Conservation (phyloP, 2,888 invertebrate species). For the Alloscopus bannaensis region DNA sequence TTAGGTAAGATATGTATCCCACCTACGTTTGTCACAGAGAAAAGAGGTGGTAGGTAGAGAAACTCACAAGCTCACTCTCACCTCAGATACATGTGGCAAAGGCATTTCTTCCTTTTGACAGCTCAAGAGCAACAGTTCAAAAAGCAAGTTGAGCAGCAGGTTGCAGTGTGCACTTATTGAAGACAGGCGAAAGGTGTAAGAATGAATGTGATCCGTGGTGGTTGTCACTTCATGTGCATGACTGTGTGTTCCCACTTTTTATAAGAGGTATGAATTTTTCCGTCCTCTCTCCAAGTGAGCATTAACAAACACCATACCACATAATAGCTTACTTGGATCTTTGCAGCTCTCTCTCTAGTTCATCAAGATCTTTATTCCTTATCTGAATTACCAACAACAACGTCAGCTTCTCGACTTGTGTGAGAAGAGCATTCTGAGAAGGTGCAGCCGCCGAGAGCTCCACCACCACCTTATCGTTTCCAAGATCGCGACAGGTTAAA, state of each 20-base stretch:
- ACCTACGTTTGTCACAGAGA: not conserved
- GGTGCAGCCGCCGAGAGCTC: conserved; percentile 16
- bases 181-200: conserved; percentile 9
- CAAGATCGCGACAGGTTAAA: conserved; percentile 64
- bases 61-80: not conserved
- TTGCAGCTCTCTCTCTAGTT: not conserved
- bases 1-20: not conserved
- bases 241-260: not conserved
- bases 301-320: not conserved
- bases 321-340: conserved; percentile 2
- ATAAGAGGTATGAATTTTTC: not conserved
- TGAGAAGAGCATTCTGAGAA: conserved; percentile 16
- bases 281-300: not conserved
- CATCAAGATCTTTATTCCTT: conserved; percentile 34
- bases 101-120: conserved; percentile 30
- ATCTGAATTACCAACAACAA: conserved; percentile 47
- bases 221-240: conserved; percentile 13
- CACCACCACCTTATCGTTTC: conserved; percentile 50
- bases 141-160: conserved; percentile 10
- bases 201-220: not conserved
- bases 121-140: conserved; percentile 15
- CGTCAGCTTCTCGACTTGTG: conserved; percentile 10
- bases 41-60: no score
- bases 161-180: conserved; percentile 21
- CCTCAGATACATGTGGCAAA: not conserved